Base-by-base conservation (phyloP, 2,888 invertebrate species). In the Cryptus armator region DNA sequence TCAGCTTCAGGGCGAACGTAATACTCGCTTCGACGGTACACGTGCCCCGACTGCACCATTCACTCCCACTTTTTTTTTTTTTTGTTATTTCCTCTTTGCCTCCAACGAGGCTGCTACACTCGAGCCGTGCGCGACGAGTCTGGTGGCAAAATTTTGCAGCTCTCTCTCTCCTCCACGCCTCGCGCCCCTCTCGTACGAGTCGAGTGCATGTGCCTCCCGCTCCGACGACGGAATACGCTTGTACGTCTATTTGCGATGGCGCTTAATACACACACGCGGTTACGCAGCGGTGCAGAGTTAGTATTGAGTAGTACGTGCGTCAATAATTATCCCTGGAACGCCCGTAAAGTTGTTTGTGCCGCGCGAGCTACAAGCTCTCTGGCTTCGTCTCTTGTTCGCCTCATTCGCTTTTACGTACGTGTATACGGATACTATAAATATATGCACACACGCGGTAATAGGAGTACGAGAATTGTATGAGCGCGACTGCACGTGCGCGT, bases 301-400 rank as follows among this genome's bases (percentile, higher is more conserved):
- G 37, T 9, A 19, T 19, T 4, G 2, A 43, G 53, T 5, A 10
- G 43, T 66, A 71, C 64, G 83, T 75, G 83, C 79, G 75, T 85
- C 79, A 75, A 68, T 79, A 78, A 85, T 83, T 85, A 78, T 83
- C 71, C 64, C 71, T 43, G 56, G 70, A 78, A 70, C 43, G 66
- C 24, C 71, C 81, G 81, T 84, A 81, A 66, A 71, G 71, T 85
- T 83, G 83, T 85, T 85, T 85, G 76, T 80, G 67, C 80, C 37
- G 37, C 37, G 7, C 37, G 37, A 48, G 51, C 37, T 43, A 48
- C 77, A 62, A 51, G 62, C 14, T 64, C 67, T 70, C 67, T n/a
- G 66, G 37, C 48, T 19, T 56, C 43, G 67, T 70, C n/a, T 9
- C 67, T 72, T 51, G 14, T 46, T 83, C 62, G 59, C 44, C 19